phyloP scores from a whole-genome alignment of 2,113 vertebrate species.

The Protobothrops flavoviridis region DNA sequence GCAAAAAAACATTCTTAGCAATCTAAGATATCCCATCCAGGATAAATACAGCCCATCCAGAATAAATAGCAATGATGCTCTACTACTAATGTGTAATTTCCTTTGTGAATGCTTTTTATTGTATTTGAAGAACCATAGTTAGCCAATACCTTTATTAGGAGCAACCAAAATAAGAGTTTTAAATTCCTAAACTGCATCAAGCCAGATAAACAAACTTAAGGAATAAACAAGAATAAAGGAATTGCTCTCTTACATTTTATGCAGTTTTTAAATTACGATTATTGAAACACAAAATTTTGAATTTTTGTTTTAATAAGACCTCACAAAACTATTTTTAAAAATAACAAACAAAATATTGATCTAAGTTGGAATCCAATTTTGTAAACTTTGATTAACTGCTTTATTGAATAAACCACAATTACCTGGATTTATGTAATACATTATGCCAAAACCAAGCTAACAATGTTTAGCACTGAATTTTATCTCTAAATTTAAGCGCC shows the following conservation, averaged over 20 bases:
- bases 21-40: not conserved
- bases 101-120: not conserved
- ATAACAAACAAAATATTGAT: too few species aligned
- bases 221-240: not conserved
- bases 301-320: not conserved
- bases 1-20: not conserved
- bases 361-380: not conserved
- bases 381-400: not conserved
- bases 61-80: not conserved
- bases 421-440: not conserved
- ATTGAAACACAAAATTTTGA: not conserved
- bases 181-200: not conserved
- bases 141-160: not conserved
- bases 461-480: not conserved
- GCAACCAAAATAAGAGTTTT: not conserved
- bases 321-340: not conserved
- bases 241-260: not conserved
- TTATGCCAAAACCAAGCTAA: not conserved
- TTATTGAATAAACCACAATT: not conserved
- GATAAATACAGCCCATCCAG: not conserved
- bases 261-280: not conserved
- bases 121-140: not conserved
- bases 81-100: not conserved
- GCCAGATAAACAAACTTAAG: not conserved
- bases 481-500: not conserved